Evolutionary conservation across 2,888 invertebrate genomes (phyloP).

Genomic region (Erebia ligea): DNA sequence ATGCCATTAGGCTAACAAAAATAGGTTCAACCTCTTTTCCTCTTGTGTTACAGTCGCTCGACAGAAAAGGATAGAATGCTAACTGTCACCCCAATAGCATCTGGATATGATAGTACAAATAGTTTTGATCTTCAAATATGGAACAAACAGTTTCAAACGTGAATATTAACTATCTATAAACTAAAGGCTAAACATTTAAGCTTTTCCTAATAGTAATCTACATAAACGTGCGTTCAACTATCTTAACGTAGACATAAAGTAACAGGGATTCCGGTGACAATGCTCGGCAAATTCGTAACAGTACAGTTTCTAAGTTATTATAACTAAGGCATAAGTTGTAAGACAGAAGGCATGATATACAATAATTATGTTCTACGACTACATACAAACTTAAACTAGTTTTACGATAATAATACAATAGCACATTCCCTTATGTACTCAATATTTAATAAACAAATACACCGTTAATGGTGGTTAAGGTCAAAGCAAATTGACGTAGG

Average conservation of each 20-base stretch:
- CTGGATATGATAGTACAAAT: no score
- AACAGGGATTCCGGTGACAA: conserved; percentile 4
- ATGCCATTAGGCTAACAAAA: no score
- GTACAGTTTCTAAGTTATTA: background rate
- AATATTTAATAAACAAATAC: background rate
- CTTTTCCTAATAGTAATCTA: background rate
- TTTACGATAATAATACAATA: conserved; percentile 7
- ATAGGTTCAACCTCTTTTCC: no score
- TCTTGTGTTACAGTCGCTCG: no score
- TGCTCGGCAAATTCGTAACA: background rate
- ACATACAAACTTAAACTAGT: conserved; percentile 5
- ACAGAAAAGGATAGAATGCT: no score
- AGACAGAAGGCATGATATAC: no score
- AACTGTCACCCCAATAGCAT: no score
- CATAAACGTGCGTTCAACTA: background rate
- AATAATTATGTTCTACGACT: background rate
- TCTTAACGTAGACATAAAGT: background rate
- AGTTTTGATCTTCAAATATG: background rate
- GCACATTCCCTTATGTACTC: background rate
- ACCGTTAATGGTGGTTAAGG: background rate
- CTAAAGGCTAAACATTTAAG: background rate
- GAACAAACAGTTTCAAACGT: background rate
- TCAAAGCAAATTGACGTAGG: background rate
- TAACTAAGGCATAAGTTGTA: background rate
- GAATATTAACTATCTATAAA: background rate